Evolutionary conservation across 2,113 vertebrate genomes (phyloP), one percentile per base, ranked within the genome.

Genomic region (Grantiella picta): DNA sequence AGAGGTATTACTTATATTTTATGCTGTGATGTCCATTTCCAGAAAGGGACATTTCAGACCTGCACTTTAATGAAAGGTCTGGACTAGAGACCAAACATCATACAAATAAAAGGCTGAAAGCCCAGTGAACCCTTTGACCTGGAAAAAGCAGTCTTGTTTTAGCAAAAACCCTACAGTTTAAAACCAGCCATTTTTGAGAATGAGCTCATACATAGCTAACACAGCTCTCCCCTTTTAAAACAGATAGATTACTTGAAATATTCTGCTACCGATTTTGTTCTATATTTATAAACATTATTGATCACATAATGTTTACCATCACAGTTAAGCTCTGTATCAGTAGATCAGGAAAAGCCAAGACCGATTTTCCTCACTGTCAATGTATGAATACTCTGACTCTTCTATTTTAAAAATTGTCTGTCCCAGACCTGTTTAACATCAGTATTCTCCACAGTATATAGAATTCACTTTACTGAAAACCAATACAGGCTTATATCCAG

Each of bases 211-310:
- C 42, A 44, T 44, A 44, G 42, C 42, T 83, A 89, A 61, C 1
- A 5, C 15, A 56, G 3, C 4, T 6, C 17, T 18, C 53, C 53
- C 23, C n/a, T 70, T 72, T 94, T 86, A 96, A 94, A 94, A 27
- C 4, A 29, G 21, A 79, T 38, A 94, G 66, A 73, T 70, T 66
- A 19, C 11, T 49, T 73, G 38, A 75, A 94, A 64, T 56, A 93
- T n/a, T 94, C 66, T 94, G 77, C 87, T 90, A 92, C 38, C 15
- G 22, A 56, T 93, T 96, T 92, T 77, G 6, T 93, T 94, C 92
- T 88, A 5, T 70, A 83, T 92, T 94, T 65, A 96, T 50, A 40
- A 38, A 82, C 15, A 45, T 83, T 87, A 89, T 28, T n/a, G n/a
- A n/a, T n/a, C n/a, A n/a, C n/a, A n/a, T n/a, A n/a, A n/a, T n/a